These are phyloP conservation scores for Hyles vespertilio DNA, from an alignment of 1,140 invertebrate genomes.

Conservation along the genomic window DNA sequence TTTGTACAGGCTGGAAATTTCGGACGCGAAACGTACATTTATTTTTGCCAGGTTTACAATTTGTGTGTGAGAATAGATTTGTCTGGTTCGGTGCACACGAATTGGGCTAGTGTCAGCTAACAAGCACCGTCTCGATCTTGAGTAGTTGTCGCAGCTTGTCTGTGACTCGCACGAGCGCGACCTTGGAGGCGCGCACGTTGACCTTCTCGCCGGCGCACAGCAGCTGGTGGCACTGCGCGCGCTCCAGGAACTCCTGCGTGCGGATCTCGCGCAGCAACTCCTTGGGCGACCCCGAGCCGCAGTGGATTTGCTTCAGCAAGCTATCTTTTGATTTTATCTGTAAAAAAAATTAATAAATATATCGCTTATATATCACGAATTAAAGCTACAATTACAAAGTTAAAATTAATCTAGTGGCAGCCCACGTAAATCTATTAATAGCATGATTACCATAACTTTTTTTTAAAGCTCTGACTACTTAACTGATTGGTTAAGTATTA, in stretches of 20 bases:
- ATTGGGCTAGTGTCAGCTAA: conserved; percentile 69
- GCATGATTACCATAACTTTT: too few species aligned
- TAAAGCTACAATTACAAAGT: too few species aligned
- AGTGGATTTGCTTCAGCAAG: conserved; percentile 80
- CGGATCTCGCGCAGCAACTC: conserved; percentile 83
- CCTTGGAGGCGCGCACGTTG: conserved; percentile 85
- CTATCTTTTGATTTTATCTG: conserved; percentile 85
- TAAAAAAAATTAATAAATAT: conserved; percentile 23
- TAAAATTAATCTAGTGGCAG: too few species aligned
- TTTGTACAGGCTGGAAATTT: too few species aligned
- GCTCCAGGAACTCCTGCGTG: conserved; percentile 86
- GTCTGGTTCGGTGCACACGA: too few species aligned
- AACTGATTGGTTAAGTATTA: too few species aligned
- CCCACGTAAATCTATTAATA: too few species aligned
- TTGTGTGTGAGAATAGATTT: too few species aligned
- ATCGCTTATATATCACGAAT: background rate
- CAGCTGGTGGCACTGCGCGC: conserved; percentile 86
- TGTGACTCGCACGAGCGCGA: conserved; percentile 88
- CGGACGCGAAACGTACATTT: too few species aligned
- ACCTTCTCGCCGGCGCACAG: conserved; percentile 86
- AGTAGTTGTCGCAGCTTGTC: conserved; percentile 84
- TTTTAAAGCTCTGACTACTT: too few species aligned
- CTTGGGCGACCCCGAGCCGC: conserved; percentile 74
- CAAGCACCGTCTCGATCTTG: conserved; percentile 80
- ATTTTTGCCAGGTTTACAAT: too few species aligned